phyloP scores from a whole-genome alignment of 2,888 invertebrate species.

The Gari tellinella region DNA sequence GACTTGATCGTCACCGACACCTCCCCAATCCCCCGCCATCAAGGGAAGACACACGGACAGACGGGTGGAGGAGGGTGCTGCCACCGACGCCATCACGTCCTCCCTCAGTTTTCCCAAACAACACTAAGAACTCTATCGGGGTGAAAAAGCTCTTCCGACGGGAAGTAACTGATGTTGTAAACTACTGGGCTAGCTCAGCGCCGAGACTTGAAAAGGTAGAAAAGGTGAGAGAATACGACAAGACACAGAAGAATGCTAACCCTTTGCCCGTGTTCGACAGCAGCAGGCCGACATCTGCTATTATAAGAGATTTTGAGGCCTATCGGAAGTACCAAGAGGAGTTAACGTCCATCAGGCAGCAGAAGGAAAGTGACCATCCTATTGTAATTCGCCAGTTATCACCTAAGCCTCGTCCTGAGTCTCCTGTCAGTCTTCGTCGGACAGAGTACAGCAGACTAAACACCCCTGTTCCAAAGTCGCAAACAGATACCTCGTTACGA shows the following conservation, averaged over 20 bases:
- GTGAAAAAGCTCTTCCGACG: constrained; percentile 31
- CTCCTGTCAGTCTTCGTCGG: constrained; percentile 33
- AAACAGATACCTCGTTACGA: constrained; percentile 7
- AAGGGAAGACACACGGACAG: constrained; percentile 14
- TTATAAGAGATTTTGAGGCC: constrained; percentile 43
- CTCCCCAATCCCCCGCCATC: constrained; percentile 40
- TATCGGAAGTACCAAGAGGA: constrained; percentile 35
- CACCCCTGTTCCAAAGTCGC: neutral
- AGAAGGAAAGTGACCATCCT: constrained; percentile 17
- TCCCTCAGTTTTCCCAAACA: constrained; percentile 24
- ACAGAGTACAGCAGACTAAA: constrained; percentile 28
- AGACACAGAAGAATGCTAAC: constrained; percentile 9
- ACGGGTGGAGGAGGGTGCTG: constrained; percentile 34
- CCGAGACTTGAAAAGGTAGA: constrained; percentile 30
- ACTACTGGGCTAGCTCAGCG: constrained; percentile 29
- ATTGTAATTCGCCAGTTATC: constrained; percentile 48
- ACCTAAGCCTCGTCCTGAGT: constrained; percentile 37
- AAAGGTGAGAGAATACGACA: constrained; percentile 38
- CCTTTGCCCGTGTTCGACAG: constrained; percentile 33
- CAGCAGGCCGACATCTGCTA: constrained; percentile 50
- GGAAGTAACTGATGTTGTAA: constrained; percentile 41
- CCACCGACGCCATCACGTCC: constrained; percentile 42
- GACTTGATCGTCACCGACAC: constrained; percentile 22
- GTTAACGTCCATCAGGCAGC: constrained; percentile 11
- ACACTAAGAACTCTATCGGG: constrained; percentile 13